Evolutionary conservation across 92 coral and sea anemone species (phyloP).

Genomic region (Epizoanthus scotinus): DNA sequence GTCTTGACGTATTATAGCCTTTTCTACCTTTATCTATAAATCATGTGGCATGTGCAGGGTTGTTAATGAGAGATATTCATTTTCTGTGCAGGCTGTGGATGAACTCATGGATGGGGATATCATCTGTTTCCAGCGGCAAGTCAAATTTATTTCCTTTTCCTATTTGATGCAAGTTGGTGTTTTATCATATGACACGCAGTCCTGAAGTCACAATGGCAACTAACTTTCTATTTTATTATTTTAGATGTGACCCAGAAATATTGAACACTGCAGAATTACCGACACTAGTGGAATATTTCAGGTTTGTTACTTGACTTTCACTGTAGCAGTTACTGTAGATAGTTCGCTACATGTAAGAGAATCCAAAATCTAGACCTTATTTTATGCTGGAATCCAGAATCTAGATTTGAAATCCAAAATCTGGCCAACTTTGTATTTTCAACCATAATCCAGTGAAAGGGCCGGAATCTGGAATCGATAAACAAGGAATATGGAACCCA

Average conservation of each 20-base stretch:
- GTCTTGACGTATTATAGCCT: not conserved
- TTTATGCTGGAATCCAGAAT: too few relatives aligned
- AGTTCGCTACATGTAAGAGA: too few relatives aligned
- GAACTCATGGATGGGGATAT: slow-evolving; percentile 98
- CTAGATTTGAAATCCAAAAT: too few relatives aligned
- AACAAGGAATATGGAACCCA: too few relatives aligned
- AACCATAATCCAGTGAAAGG: too few relatives aligned
- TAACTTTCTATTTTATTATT: not conserved
- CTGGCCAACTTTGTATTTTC: too few relatives aligned
- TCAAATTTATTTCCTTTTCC: not conserved
- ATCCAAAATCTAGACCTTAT: too few relatives aligned
- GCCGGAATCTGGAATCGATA: too few relatives aligned
- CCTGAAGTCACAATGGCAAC: not conserved
- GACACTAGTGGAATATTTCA: slow-evolving; percentile 29
- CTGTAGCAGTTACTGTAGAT: not conserved
- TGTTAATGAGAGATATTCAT: not conserved
- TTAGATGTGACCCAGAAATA: slow-evolving; percentile 23
- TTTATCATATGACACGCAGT: not conserved
- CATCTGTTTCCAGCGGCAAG: slow-evolving; percentile 89
- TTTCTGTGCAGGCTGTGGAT: slow-evolving; percentile 76
- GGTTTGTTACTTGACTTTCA: not conserved
- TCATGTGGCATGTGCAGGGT: not conserved
- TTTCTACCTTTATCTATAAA: not conserved
- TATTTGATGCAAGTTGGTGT: not conserved
- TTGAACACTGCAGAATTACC: slow-evolving; percentile 15